A percentile compares a stretch with the other conserved stretches of the same genome.
phyloP scores from a whole-genome alignment of 1,140 invertebrate genomes.

The Neotoxoptera formosana region DNA sequence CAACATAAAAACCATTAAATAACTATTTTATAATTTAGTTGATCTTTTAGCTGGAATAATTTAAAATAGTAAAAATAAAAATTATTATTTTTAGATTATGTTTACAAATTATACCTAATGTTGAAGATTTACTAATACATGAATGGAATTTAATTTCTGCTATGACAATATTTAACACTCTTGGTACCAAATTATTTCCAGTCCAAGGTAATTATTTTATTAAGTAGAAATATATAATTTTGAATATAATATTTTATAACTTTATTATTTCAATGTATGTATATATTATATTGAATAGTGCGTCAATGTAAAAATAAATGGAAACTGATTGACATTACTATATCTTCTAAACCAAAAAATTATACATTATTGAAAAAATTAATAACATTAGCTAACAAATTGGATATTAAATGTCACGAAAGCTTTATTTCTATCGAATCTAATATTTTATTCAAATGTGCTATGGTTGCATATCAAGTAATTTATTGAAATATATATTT shows the following conservation, averaged over 20 bases:
- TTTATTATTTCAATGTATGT: background rate
- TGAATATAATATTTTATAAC: background rate
- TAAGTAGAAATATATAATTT: background rate
- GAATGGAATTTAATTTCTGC: conserved; percentile 56
- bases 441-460: conserved; percentile 52
- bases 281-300: conserved; percentile 6
- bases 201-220: conserved; percentile 39
- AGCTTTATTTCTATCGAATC: conserved; percentile 31
- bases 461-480: conserved; percentile 47
- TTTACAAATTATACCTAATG: conserved; percentile 41
- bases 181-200: conserved; percentile 50
- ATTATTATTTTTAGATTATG: conserved; percentile 40
- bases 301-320: conserved; percentile 50
- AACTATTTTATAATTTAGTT: background rate
- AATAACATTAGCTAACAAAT: conserved; percentile 28
- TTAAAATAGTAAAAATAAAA: background rate
- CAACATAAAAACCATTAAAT: background rate
- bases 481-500: background rate
- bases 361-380: conserved; percentile 50
- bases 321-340: conserved; percentile 38
- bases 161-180: conserved; percentile 51
- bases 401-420: conserved; percentile 34
- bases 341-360: conserved; percentile 48
- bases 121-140: background rate
- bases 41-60: background rate